Base-by-base conservation (phyloP, 2,113 vertebrate genomes). In the Myrmophylax atrothorax region DNA sequence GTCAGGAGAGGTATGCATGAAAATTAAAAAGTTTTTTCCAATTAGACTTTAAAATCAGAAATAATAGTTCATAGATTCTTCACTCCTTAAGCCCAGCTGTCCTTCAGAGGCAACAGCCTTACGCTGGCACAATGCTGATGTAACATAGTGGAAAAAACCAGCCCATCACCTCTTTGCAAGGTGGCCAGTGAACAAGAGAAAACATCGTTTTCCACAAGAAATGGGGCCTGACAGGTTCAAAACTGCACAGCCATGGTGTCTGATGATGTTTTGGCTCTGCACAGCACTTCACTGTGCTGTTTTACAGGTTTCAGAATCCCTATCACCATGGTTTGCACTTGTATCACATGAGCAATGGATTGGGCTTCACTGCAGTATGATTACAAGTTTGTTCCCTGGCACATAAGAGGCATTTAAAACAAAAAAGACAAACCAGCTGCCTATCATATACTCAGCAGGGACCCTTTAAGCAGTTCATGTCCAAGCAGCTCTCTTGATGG, bases 151-250 rank as follows among this genome's bases (percentile, higher is more conserved):
- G 87, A 95, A 93, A 96, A 96, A 90, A 20, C 0, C 78, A 89
- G 82, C 75, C 55, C 64, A 47, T 31, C 5, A 2, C 2, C 1
- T 59, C 62, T 90, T 46, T 80, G 63, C 69, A 87, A 85, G 20
- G 58, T 28, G 37, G 73, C 44, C 52, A 86, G 38, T 5, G 22
- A 93, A 56, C 35, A 74, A 81, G 52, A 55, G 58, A 90, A 88
- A 91, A 81, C 24, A 78, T 47, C 56, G 52, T 69, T 90, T 90
- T 68, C 19, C 76, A 78, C 35, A 93, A 94, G 87, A 94, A 95
- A 92, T 49, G 33, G 37, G 68, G 82, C 68, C 64, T 80, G 68
- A 92, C 76, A 85, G 68, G 68, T 77, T 92, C 47, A 88, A 55
- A 93, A 69, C 38, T 47, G 42, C 47, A 80, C 55, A 83, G 6